A percentile compares a stretch with the other conserved stretches of the same genome.
Evolutionary conservation across 2,888 invertebrate species (phyloP).

Genomic region (Muscina levida): DNA sequence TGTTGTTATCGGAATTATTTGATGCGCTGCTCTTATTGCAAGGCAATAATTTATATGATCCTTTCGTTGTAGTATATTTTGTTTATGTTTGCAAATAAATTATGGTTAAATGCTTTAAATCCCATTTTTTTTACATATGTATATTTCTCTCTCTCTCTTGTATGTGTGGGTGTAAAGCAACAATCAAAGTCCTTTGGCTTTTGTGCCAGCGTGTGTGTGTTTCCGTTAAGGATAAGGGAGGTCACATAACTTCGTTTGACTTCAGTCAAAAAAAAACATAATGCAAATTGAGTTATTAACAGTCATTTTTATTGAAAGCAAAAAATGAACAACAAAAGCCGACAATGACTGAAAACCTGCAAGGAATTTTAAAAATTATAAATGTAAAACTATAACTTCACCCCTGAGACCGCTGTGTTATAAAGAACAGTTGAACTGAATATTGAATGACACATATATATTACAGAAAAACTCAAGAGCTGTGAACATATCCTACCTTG

Average conservation of each 20-base stretch:
- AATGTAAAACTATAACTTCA: background rate
- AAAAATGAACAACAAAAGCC: background rate
- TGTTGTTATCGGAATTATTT: background rate
- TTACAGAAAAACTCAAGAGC: too few species aligned
- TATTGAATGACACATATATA: too few species aligned
- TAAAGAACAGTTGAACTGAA: too few species aligned
- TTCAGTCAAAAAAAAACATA: background rate
- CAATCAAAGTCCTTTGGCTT: too few species aligned
- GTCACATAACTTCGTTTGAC: too few species aligned
- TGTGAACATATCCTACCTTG: too few species aligned
- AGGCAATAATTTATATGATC: slow-evolving; percentile 53
- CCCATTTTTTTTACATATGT: slow-evolving; percentile 66
- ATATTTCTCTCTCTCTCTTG: too few species aligned
- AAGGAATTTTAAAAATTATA: slow-evolving; percentile 37
- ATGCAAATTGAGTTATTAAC: slow-evolving; percentile 62
- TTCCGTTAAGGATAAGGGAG: too few species aligned
- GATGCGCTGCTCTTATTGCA: background rate
- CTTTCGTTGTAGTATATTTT: slow-evolving; percentile 16
- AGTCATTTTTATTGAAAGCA: slow-evolving; percentile 35
- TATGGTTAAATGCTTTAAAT: slow-evolving; percentile 77
- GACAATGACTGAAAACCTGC: slow-evolving; percentile 34
- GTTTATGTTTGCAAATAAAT: slow-evolving; percentile 53
- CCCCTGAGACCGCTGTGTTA: too few species aligned
- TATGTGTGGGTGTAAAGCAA: too few species aligned
- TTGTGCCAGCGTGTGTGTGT: too few species aligned